phyloP scores from a whole-genome alignment of 2,797 vertebrate species.

The Chromobotia macracanthus region DNA sequence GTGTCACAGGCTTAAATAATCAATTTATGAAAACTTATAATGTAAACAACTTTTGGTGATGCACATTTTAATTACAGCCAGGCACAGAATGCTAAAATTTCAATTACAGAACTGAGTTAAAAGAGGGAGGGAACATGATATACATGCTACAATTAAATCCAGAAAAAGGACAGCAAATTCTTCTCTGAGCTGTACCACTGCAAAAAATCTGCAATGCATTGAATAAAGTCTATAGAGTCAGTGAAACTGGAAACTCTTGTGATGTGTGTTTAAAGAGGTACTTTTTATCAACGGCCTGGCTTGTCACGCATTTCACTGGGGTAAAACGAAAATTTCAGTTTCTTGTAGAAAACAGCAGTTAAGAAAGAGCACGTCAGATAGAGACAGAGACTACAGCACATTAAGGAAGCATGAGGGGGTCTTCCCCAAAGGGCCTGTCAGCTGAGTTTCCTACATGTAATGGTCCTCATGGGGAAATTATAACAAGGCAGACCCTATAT shows the following conservation, averaged over 20 bases:
- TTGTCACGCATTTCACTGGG: slow-evolving; percentile 4
- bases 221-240: not conserved
- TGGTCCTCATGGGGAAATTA: not conserved
- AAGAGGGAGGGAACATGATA: too few relatives aligned
- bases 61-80: too few relatives aligned
- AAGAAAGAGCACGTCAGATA: slow-evolving; percentile 19
- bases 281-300: not conserved
- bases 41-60: too few relatives aligned
- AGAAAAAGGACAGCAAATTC: not conserved
- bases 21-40: too few relatives aligned
- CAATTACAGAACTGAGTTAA: too few relatives aligned
- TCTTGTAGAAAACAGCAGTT: slow-evolving; percentile 35
- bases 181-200: not conserved
- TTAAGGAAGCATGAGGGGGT: slow-evolving; percentile 4
- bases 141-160: not conserved
- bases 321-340: slow-evolving; percentile 10
- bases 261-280: slow-evolving; percentile 2
- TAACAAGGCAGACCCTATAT: not conserved
- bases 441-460: not conserved
- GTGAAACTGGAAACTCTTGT: not conserved
- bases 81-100: too few relatives aligned
- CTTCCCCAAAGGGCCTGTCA: slow-evolving; percentile 6
- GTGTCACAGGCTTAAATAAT: too few relatives aligned
- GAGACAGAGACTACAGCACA: slow-evolving; percentile 16
- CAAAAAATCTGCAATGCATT: not conserved